phyloP scores from a whole-genome alignment of 1,140 invertebrate species.

The Scaptodrosophila lebanonensis region DNA sequence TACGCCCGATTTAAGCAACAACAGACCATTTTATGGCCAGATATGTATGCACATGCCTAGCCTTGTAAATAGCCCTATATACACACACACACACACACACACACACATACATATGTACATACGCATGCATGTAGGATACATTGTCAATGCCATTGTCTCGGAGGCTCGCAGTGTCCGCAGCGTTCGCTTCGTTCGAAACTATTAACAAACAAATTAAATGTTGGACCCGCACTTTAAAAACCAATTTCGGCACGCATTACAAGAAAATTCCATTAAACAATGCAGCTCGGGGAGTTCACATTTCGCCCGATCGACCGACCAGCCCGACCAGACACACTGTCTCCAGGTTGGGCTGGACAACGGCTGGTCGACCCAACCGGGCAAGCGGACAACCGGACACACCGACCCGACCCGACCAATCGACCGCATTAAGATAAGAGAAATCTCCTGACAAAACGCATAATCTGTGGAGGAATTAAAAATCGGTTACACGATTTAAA shows the following conservation, averaged over 20 bases:
- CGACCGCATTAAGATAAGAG: conserved; percentile 69
- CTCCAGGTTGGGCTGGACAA: conserved; percentile 34
- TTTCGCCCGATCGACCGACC: background rate
- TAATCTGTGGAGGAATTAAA: conserved; percentile 60
- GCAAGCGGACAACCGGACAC: conserved; percentile 5
- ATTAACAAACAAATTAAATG: conserved; percentile 76
- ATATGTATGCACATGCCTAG: conserved; percentile 37
- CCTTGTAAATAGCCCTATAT: conserved; percentile 36
- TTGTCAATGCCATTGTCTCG: no score
- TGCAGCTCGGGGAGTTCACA: conserved; percentile 6
- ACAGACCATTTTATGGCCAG: conserved; percentile 63
- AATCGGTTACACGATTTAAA: conserved; percentile 74
- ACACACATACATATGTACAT: no score
- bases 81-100: no score
- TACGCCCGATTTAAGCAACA: conserved; percentile 74
- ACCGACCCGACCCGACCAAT: conserved; percentile 10
- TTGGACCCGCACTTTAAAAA: conserved; percentile 74
- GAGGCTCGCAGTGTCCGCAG: no score
- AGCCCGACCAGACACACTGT: conserved; percentile 57
- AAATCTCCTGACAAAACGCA: conserved; percentile 76
- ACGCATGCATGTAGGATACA: conserved; percentile 14
- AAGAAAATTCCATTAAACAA: conserved; percentile 77
- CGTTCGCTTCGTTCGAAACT: conserved; percentile 67
- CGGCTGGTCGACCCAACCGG: no score
- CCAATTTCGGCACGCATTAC: conserved; percentile 70